A percentile compares a stretch with the other conserved stretches of the same genome.
Evolutionary conservation across 2,113 vertebrate genomes (phyloP).

Genomic region (Hippocampus barbouri): DNA sequence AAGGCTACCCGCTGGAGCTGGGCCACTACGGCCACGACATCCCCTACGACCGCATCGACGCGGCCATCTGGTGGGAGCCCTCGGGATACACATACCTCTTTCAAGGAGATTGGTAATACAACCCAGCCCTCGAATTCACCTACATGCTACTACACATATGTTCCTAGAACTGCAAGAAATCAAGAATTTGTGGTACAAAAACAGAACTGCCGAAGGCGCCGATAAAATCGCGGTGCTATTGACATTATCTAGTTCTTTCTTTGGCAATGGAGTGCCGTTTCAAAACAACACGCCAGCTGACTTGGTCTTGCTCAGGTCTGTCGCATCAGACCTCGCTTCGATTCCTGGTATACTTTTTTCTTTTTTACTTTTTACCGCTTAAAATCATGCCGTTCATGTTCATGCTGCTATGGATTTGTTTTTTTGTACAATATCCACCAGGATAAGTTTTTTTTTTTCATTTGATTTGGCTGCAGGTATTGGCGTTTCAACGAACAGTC

Average conservation of each 20-base stretch:
- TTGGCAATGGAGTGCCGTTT: background rate
- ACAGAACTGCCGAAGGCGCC: background rate
- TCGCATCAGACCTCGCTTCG: too few species aligned
- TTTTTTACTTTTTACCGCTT: too few species aligned
- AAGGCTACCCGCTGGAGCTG: slow-evolving; percentile 85
- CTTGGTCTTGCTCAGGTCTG: background rate
- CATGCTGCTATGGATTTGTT: too few species aligned
- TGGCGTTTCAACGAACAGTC: slow-evolving; percentile 95
- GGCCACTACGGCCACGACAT: slow-evolving; percentile 83
- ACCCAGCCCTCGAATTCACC: background rate
- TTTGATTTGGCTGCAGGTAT: slow-evolving; percentile 76
- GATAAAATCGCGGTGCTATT: background rate
- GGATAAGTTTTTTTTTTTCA: slow-evolving; percentile 10
- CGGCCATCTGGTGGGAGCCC: slow-evolving; percentile 95
- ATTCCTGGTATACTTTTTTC: too few species aligned
- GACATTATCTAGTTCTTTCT: background rate
- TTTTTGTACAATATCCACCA: too few species aligned
- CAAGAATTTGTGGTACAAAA: background rate
- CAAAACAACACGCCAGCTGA: background rate
- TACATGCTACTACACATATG: background rate
- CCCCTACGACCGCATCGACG: slow-evolving; percentile 85
- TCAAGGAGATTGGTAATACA: slow-evolving; percentile 83
- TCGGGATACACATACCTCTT: slow-evolving; percentile 94
- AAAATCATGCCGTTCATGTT: too few species aligned
- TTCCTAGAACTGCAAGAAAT: background rate